phyloP scores from a whole-genome alignment of 1,140 invertebrate species.

The Cyrtorhinus lividipennis region DNA sequence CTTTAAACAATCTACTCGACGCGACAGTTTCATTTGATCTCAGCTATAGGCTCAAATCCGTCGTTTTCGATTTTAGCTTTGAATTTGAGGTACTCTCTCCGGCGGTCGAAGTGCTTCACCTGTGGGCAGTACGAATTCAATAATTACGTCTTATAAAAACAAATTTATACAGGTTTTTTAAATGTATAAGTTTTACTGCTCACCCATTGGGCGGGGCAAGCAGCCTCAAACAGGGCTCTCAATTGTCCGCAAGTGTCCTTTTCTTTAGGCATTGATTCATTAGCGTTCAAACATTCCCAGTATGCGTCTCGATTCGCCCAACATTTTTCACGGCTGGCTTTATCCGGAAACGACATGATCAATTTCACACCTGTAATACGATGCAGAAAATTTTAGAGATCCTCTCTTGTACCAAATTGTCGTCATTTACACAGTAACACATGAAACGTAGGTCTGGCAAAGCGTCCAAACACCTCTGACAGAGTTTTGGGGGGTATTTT shows the following conservation, averaged over 20 bases:
- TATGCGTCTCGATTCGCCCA: slow-evolving; percentile 73
- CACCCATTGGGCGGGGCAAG: slow-evolving; percentile 75
- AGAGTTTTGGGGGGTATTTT: no score
- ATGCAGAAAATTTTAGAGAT: no score
- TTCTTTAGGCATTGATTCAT: slow-evolving; percentile 43
- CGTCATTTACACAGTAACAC: no score
- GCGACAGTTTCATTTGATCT: slow-evolving; percentile 20
- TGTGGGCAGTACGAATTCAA: slow-evolving; percentile 31
- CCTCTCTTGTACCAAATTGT: no score
- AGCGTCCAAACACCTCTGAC: no score
- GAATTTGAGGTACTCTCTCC: slow-evolving; percentile 72
- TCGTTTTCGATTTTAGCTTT: slow-evolving; percentile 74
- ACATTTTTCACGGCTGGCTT: slow-evolving; percentile 62
- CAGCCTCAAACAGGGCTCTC: slow-evolving; percentile 62
- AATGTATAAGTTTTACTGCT: no score
- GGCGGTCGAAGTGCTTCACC: slow-evolving; percentile 88
- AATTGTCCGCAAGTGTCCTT: slow-evolving; percentile 49
- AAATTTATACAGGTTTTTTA: no score
- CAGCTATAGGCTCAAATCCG: slow-evolving; percentile 55
- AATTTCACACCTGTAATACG: no score
- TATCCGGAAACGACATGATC: slow-evolving; percentile 79
- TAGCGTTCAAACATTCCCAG: slow-evolving; percentile 60
- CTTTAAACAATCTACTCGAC: no score
- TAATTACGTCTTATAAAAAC: slow-evolving; percentile 17
- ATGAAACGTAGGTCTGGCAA: no score